Evolutionary conservation across 2,888 invertebrate genomes (phyloP), one percentile per base, ranked within the genome.

Genomic region (Tetramorium bicarinatum): DNA sequence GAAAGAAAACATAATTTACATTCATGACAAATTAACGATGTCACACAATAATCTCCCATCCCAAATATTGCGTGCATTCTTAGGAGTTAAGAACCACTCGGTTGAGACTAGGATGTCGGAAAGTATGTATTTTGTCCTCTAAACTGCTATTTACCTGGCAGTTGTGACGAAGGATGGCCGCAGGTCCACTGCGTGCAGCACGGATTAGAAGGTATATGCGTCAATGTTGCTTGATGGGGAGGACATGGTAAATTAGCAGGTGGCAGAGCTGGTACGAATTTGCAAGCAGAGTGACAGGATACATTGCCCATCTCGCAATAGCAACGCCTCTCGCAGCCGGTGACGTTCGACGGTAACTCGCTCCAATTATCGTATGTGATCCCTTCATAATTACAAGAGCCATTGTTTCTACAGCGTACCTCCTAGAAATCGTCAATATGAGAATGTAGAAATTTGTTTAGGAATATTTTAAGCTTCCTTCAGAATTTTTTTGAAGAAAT

Each of bases 221-320:
- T 95, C 0, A 98, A 96, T 8, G 96, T 95, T 21, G 97, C 97
- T 89, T 96, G 95, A 72, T 96, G 95, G 0, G 97, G 96, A 8
- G 97, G 96, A 92, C 98, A 99, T 1, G 96, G 96, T 83, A 98
- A 94, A 79, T 96, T 96, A 47, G 96, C 95, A 0, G 98, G 98
- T 0, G 98, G 98, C 44, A 97, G 91, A 0, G 97, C 96, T 0
- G 97, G 95, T 0, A 98, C 96, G 0, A 97, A 97, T 2, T 97
- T 96, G 95, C 99, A 99, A 18, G 97, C 96, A 54, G 97, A 97
- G 88, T 97, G 97, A 92, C 99, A 99, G 86, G 98, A 97, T 25
- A 99, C 96, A 88, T 97, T 97, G 21, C 98, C 98, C 94, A 97
- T 97, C 94, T 98, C 98, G 93, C 98, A 99, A 93, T 97, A 98